Percentiles rank a stretch among this genome's conserved stretches.
Evolutionary conservation across 2,113 vertebrate species (phyloP).

Genomic region (Varanus komodoensis): DNA sequence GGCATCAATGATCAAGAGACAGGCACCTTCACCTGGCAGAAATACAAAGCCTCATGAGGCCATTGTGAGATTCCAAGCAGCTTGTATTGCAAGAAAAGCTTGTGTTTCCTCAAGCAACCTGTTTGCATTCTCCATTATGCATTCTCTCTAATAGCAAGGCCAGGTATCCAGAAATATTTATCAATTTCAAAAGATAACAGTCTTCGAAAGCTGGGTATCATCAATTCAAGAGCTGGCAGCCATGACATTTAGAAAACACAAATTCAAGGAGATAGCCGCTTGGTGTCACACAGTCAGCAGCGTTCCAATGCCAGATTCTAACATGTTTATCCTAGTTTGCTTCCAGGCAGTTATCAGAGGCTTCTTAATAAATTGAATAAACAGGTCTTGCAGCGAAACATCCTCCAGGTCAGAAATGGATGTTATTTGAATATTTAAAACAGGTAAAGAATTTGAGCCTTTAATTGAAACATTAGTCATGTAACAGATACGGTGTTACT

Average conservation of each 20-base stretch:
- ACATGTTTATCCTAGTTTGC: accelerated
- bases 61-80: background rate
- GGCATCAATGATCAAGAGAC: background rate
- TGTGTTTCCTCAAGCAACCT: background rate
- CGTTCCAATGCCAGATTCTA: accelerated
- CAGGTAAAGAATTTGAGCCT: constrained; percentile 64
- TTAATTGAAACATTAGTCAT: constrained; percentile 74
- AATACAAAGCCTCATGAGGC: background rate
- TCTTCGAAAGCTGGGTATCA: background rate
- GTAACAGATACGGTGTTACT: constrained; percentile 68
- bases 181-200: background rate
- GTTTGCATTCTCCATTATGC: background rate
- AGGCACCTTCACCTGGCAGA: background rate
- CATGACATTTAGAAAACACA: constrained; percentile 50
- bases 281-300: accelerated
- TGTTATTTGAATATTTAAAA: constrained; percentile 65
- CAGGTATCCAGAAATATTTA: background rate
- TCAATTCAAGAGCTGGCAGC: constrained; percentile 14
- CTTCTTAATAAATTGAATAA: too few relatives aligned
- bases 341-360: accelerated
- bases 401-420: constrained; percentile 16
- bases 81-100: background rate
- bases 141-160: background rate
- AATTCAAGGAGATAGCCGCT: background rate
- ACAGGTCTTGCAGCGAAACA: background rate